Evolutionary conservation across 2,888 invertebrate species (phyloP).

Genomic region (Celastrina argiolus): DNA sequence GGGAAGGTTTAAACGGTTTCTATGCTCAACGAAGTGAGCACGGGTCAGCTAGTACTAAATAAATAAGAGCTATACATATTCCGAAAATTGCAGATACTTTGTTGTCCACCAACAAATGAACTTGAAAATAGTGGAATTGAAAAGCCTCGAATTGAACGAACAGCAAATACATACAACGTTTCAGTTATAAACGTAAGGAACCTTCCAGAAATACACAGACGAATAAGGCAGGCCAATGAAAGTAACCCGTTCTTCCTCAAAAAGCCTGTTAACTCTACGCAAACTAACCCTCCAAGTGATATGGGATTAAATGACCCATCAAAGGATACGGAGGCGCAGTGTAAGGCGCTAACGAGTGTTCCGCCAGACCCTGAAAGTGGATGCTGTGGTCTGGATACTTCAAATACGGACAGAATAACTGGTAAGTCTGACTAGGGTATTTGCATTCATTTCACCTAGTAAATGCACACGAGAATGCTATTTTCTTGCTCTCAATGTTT

Average conservation of each 20-base stretch:
- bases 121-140: neutral
- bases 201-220: neutral
- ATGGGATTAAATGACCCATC: conserved; percentile 13
- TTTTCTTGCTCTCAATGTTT: conserved; percentile 2
- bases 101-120: neutral
- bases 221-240: neutral
- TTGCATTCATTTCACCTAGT: conserved; percentile 3
- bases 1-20: too few species aligned
- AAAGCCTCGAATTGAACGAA: neutral
- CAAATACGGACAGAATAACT: conserved; percentile 50
- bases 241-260: conserved; percentile 21
- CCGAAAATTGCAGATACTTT: neutral
- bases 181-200: neutral
- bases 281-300: conserved; percentile 27
- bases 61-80: neutral
- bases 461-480: neutral
- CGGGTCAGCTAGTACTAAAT: too few species aligned
- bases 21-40: too few species aligned
- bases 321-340: conserved; percentile 40
- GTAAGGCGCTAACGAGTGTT: conserved; percentile 46
- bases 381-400: conserved; percentile 60
- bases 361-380: conserved; percentile 53
- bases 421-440: conserved; percentile 42
- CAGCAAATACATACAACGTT: neutral
- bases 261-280: neutral